Base-by-base conservation (phyloP, 2,797 vertebrate species). In the Sebastolobus alascanus region DNA sequence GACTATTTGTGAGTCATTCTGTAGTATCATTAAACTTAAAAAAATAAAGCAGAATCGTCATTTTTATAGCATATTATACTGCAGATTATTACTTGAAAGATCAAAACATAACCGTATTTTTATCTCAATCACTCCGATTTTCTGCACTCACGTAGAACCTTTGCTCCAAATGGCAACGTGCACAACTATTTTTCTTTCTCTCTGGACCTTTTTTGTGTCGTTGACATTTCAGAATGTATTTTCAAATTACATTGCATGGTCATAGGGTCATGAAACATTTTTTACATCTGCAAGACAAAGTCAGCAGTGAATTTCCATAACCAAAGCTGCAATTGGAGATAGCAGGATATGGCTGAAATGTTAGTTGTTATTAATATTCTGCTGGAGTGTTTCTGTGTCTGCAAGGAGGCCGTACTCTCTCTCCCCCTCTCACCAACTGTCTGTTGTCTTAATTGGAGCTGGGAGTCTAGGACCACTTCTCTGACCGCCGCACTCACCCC, bases 381-480 rank as follows among this genome's bases (percentile, higher is more conserved):
- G 79, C 67, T 75, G 60, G 82, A 75, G 87, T 80, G 71, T 89
- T 77, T 89, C 82, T 78, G 69, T 3, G n/a, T 87, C 87, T 85
- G 76, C 66, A 46, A 68, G 77, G 72, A 86, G 75, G 73, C 76
- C 79, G 70, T 52, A 65, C 77, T 64, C 76, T 68, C 65, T 66
- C 61, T 46, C 60, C 63, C 68, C 38, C 27, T 37, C 76, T 83
- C 84, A 82, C 78, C 84, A 85, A 90, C 84, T 90, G 90, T 90
- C 89, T 92, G 82, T 88, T 92, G 86, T 64, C 76, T 86, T 93
- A 93, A 93, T 93, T 93, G 92, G 90, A 91, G 84, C 89, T 87
- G 81, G 83, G 83, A 90, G 82, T 89, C 83, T 74, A 75, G 70
- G 85, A 88, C 65, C 89, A 83, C 84, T 79, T 80, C 84, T 85